Evolutionary conservation across 2,888 invertebrate genomes (phyloP).

Genomic region (Drosophila pegasa): DNA sequence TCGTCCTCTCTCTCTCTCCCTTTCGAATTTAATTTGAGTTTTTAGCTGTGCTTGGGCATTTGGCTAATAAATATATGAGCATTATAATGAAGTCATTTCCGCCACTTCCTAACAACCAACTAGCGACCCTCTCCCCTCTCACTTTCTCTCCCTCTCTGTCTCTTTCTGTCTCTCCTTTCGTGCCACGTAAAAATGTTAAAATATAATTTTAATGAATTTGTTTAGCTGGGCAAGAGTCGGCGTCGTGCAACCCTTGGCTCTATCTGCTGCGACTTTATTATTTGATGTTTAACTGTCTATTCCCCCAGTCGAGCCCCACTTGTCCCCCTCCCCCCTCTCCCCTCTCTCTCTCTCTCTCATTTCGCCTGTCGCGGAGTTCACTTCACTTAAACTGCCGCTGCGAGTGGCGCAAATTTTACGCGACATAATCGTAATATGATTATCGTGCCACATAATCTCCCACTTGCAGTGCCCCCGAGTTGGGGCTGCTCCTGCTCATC

Average conservation of each 20-base stretch:
- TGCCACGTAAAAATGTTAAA: conserved; percentile 43
- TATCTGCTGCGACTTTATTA: conserved; percentile 19
- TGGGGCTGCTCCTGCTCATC: neutral
- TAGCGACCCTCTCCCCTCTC: neutral
- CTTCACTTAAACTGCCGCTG: conserved; percentile 44
- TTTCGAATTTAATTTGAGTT: conserved; percentile 3
- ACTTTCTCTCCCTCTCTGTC: neutral
- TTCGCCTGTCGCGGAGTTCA: conserved; percentile 17
- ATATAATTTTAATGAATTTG: conserved; percentile 62
- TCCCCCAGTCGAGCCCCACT: neutral
- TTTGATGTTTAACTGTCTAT: conserved; percentile 48
- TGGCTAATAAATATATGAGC: conserved; percentile 30
- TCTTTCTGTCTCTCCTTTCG: neutral
- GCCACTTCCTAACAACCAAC: neutral
- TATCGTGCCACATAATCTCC: conserved; percentile 72
- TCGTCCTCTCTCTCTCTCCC: neutral
- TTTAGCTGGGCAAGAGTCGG: conserved; percentile 45
- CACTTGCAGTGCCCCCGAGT: conserved; percentile 23
- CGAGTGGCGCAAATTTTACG: conserved; percentile 67
- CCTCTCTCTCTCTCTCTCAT: too few relatives aligned
- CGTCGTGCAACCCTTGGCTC: conserved; percentile 13
- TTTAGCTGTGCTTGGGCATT: conserved; percentile 1
- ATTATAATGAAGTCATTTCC: conserved; percentile 43
- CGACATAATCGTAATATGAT: conserved; percentile 80
- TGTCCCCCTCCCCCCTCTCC: too few relatives aligned